Evolutionary conservation across 2,888 invertebrate genomes (phyloP), one percentile per base, ranked within the genome.

Genomic region (Carcina quercana): DNA sequence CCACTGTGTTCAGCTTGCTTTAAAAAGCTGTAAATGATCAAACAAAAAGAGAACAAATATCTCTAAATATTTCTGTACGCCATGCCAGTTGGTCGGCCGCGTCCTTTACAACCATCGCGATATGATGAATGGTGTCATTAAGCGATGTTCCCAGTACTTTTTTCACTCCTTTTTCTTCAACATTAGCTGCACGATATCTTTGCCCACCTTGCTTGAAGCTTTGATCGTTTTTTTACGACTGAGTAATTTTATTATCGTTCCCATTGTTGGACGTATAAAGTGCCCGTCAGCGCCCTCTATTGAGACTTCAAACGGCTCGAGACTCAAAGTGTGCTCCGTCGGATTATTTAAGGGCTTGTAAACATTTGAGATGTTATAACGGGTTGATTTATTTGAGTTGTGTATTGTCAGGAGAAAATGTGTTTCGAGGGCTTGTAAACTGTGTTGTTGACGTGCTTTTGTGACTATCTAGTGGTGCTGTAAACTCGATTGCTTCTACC

Each of bases 41-140:
- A n/a, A n/a, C n/a, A n/a, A n/a, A n/a, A n/a, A n/a, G n/a, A n/a
- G n/a, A n/a, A n/a, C n/a, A n/a, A n/a, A n/a, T n/a, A n/a, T n/a
- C n/a, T n/a, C n/a, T n/a, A n/a, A n/a, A n/a, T n/a, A n/a, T n/a
- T n/a, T n/a, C n/a, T n/a, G n/a, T n/a, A n/a, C n/a, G n/a, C n/a
- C n/a, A n/a, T n/a, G 10, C n/a, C n/a, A 20, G 20, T 20, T 20
- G 20, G 20, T 20, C 20, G 20, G 20, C 10, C 8, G 20, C 20
- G 20, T 7, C 19, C 7, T n/a, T 19, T n/a, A 19, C 20, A 19
- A n/a, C 29, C 43, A 48, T 47, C 42, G 44, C 29, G 38, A 42
- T 50, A 62, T 66, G 63, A 71, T 62, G 60, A 61, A 66, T 53
- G 58, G 60, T 48, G 56, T 61, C 55, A 59, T 60, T 53, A 48